Conservation (phyloP, 1,140 invertebrate genomes). For the Lycorma delicatula region DNA sequence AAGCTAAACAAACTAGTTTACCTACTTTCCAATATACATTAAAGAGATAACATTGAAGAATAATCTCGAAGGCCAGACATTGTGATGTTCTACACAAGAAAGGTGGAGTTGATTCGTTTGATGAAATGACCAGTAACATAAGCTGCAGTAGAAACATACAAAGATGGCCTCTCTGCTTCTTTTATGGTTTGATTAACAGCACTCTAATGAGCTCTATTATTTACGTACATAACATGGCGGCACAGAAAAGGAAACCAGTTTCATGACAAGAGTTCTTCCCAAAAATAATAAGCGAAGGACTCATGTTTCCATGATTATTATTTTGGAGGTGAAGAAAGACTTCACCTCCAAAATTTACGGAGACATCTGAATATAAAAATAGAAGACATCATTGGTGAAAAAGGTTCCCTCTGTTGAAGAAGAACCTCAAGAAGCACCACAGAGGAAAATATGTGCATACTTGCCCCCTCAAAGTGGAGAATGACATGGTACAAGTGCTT, state of each 20-base stretch:
- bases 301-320: not conserved
- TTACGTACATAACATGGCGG: constrained; percentile 8
- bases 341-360: too few species aligned
- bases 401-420: not conserved
- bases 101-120: constrained; percentile 40
- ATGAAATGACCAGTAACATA: constrained; percentile 37
- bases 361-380: too few species aligned
- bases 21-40: constrained; percentile 29
- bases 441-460: not conserved
- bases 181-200: constrained; percentile 28
- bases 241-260: not conserved
- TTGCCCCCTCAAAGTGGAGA: not conserved
- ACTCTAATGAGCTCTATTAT: constrained; percentile 26
- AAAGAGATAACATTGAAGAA: constrained; percentile 18
- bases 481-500: not conserved
- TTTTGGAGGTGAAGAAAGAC: too few species aligned
- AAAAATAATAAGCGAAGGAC: not conserved
- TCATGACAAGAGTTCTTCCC: not conserved
- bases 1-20: constrained; percentile 30
- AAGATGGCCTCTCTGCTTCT: constrained; percentile 36
- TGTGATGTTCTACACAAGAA: constrained; percentile 39
- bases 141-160: constrained; percentile 29
- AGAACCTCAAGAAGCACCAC: not conserved
- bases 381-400: not conserved
- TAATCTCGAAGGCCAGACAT: constrained; percentile 36